Base-by-base conservation (phyloP, 1,140 invertebrate genomes). In the Ectropis grisescens region DNA sequence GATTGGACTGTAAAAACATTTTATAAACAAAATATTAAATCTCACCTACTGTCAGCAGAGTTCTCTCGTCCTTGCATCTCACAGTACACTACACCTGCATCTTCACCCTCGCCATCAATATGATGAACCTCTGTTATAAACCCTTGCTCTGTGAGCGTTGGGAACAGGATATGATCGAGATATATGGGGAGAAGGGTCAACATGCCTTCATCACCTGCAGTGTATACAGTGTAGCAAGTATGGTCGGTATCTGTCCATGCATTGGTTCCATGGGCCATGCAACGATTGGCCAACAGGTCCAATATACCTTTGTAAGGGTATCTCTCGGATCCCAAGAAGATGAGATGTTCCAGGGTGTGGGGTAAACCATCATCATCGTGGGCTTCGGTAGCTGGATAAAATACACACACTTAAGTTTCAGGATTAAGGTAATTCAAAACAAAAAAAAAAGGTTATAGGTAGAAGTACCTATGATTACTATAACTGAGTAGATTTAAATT, bases 101-200 rank as follows among this genome's bases (percentile, higher is more conserved):
- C 90, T 51, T 94, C 88, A 2, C 94, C 96, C 42, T 93, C 87
- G 2, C 88, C 90, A 64, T 91, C 94, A 29, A 97, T 86, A 68
- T 97, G 95, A 79, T 98, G 93, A 1, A 98, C 93, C 83, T 98
- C 95, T 9, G 95, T 97, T 7, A 89, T 75, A 79, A 90, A 98
- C 1, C 86, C 93, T 53, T 89, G 83, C 47, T 95, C 89, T 23
- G 88, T 91, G 11, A 97, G 84, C 10, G 89, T 90, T 1, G 95
- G 94, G 67, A 90, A 90, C 3, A 98, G 83, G 51, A 97, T 89
- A 65, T 98, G 95, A 68, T 97, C 95, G 14, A 97, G 59, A 66
- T 95, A 97, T 46, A 97, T 91, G 0, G 94, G 95, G 59, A 98
- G 80, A 3, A 97, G 71, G n/a, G 90, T 90, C 5, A 96, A 74